Conservation (phyloP, 1,140 invertebrate species). For the Eumaeus atala region DNA sequence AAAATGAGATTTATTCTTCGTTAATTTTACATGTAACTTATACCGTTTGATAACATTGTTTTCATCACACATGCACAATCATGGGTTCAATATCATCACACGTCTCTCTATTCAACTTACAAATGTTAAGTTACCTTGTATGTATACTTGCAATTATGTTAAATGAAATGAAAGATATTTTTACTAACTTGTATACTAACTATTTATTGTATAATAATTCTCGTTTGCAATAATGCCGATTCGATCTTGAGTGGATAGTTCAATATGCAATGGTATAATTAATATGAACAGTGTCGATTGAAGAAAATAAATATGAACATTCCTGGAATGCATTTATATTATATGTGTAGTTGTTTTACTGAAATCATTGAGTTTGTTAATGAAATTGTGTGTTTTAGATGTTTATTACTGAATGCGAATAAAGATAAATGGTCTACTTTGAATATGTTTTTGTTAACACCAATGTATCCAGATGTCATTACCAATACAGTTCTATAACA, state of each 20-base stretch:
- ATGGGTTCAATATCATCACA: neutral
- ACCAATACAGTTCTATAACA: too few species aligned
- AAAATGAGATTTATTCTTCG: slow-evolving; percentile 2
- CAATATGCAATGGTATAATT: slow-evolving; percentile 1
- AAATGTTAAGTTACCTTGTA: neutral
- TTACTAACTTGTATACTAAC: too few species aligned
- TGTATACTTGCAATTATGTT: neutral
- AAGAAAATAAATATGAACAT: neutral
- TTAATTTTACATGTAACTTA: neutral
- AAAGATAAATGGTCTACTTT: slow-evolving; percentile 27
- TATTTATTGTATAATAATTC: neutral
- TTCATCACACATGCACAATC: neutral
- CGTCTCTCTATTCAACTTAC: neutral
- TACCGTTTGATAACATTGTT: too few species aligned
- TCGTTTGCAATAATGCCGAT: neutral
- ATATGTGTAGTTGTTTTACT: slow-evolving; percentile 32
- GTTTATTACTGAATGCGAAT: slow-evolving; percentile 31
- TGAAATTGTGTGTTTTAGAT: slow-evolving; percentile 43
- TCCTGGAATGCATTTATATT: slow-evolving; percentile 8
- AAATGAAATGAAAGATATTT: slow-evolving; percentile 8
- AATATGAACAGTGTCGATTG: neutral
- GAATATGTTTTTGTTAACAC: too few species aligned
- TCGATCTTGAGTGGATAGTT: neutral
- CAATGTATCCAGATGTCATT: too few species aligned
- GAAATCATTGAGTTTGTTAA: slow-evolving; percentile 59